phyloP scores from a whole-genome alignment of 2,888 invertebrate genomes.

The Lepas anatifera region DNA sequence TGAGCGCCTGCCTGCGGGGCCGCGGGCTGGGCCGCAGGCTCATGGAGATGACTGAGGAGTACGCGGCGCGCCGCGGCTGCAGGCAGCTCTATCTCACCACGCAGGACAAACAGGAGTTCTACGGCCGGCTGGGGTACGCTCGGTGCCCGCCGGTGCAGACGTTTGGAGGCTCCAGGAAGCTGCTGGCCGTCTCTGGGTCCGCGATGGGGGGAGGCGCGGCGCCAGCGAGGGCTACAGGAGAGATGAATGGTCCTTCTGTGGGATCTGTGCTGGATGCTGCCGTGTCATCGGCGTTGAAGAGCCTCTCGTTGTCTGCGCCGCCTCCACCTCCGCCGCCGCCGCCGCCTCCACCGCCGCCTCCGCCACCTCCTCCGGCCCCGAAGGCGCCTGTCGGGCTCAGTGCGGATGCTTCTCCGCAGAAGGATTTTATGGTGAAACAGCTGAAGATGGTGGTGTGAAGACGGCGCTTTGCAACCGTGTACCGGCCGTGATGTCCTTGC shows the following conservation, averaged over 20 bases:
- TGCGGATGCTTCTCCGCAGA: too few relatives aligned
- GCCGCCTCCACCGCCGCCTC: not conserved
- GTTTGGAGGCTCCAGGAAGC: not conserved
- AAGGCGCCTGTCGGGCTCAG: too few relatives aligned
- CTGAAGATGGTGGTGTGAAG: too few relatives aligned
- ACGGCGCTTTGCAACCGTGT: too few relatives aligned
- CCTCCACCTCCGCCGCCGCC: not conserved
- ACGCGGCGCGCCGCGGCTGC: slow-evolving; percentile 1
- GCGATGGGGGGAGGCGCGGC: not conserved
- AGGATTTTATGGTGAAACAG: too few relatives aligned
- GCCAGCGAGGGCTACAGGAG: not conserved
- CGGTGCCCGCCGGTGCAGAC: slow-evolving; percentile 13
- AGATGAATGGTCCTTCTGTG: not conserved
- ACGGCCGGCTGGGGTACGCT: slow-evolving; percentile 15
- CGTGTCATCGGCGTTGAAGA: not conserved
- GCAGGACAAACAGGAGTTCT: slow-evolving; percentile 16
- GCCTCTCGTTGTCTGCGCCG: not conserved
- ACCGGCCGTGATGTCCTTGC: too few relatives aligned
- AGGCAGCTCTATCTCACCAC: slow-evolving; percentile 13
- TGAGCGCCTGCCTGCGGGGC: not conserved
- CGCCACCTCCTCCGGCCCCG: not conserved
- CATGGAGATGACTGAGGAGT: not conserved
- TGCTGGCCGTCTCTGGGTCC: not conserved
- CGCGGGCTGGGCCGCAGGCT: not conserved
- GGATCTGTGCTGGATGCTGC: not conserved